phyloP scores from a whole-genome alignment of 2,888 invertebrate genomes.

The Melanophora roralis region DNA sequence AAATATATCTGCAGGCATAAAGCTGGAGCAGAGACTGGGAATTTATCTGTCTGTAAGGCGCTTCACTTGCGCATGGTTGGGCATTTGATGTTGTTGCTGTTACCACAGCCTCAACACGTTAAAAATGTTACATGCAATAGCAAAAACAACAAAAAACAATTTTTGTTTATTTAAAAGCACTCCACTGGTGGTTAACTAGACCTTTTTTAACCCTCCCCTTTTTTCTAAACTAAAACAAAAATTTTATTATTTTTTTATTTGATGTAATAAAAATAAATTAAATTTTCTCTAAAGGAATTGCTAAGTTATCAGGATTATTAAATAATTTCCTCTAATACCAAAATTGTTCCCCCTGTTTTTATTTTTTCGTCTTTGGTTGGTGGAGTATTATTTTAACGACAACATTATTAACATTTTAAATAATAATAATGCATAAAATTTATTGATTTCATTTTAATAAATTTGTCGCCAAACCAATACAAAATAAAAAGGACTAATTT shows the following conservation, averaged over 20 bases:
- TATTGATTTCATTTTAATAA: constrained; percentile 69
- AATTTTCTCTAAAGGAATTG: constrained; percentile 14
- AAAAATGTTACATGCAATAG: constrained; percentile 12
- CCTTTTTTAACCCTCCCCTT: constrained; percentile 26
- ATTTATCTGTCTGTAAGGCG: constrained; percentile 37
- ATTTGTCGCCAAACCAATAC: constrained; percentile 36
- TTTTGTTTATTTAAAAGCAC: neutral
- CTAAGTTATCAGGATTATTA: constrained; percentile 69
- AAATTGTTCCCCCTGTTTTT: neutral
- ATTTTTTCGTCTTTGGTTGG: neutral
- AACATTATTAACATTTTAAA: neutral
- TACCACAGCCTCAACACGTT: constrained; percentile 37
- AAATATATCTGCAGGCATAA: neutral
- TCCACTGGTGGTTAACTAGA: constrained; percentile 15
- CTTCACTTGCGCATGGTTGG: constrained; percentile 40
- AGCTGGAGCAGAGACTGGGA: neutral
- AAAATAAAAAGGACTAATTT: neutral
- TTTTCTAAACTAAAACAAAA: neutral
- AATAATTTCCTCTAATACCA: constrained; percentile 68
- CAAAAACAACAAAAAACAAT: neutral
- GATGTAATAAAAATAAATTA: constrained; percentile 12
- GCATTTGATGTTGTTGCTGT: neutral
- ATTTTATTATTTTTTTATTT: neutral
- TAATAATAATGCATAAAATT: constrained; percentile 52
- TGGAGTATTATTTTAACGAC: neutral